Base-by-base conservation (phyloP, 2,113 vertebrate species). In the Urocynchramus pylzowi region DNA sequence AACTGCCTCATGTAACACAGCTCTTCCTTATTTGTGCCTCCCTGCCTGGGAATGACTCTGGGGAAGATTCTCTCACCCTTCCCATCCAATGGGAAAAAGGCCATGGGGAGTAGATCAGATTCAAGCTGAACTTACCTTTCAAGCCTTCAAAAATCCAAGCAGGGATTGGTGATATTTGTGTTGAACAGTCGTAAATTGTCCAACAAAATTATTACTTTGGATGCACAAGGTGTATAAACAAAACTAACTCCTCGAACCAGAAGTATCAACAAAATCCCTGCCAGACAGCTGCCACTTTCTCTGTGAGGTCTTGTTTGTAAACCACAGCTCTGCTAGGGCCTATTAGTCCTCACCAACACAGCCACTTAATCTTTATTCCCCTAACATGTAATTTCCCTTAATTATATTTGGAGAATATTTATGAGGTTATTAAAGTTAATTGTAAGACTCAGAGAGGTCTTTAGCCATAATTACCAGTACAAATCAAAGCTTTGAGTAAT, bases 391-490 rank as follows among this genome's bases (percentile, higher is more conserved):
- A 85, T 79, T 94, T 89, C 42, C 52, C 75, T 87, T 76, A 82
- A 91, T 94, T 91, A 50, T 50, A 93, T 64, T 63, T 71, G 82
- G 13, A 79, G n/a, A 87, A 57, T 69, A 88, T 83, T 96, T 91
- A 75, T 75, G 77, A 78, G 73, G 73, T 64, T 77, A 91, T 93
- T 95, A 94, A 91, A 63, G 17, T 77, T 87, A 65, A 81, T 78
- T 89, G 30, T 47, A 59, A 73, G 28, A 93, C 45, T 89, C 61
- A 50, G 59, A 82, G 67, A 88, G 42, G 57, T 50, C 65, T 90
- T 87, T n/a, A 52, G 44, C 35, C 41, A 33, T 73, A 91, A 82
- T 89, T 84, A 70, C 39, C 47, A 82, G 18, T 31, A 81, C 37
- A 69, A 91, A 92, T 50, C 56, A 78, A 68, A 75, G 73, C n/a